Evolutionary conservation across 1,140 invertebrate genomes (phyloP).

Genomic region (Aculops lycopersici): DNA sequence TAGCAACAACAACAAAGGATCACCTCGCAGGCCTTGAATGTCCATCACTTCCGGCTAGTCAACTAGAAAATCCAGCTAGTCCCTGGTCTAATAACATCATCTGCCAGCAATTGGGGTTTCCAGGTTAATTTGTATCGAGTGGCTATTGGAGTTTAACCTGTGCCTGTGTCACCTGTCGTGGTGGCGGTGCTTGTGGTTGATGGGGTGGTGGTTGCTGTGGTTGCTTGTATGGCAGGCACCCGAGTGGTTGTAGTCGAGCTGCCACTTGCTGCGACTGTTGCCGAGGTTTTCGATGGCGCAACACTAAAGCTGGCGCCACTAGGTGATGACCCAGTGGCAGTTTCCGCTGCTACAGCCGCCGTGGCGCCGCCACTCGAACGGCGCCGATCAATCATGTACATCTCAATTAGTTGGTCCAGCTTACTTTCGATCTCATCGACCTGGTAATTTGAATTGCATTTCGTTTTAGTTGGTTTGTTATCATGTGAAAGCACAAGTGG

Average conservation of each 20-base stretch:
- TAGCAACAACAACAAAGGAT: too few species aligned
- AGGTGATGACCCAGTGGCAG: background rate
- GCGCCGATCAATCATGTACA: constrained; percentile 60
- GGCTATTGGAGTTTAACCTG: background rate
- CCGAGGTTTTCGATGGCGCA: background rate
- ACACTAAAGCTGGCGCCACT: background rate
- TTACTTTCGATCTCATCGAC: constrained; percentile 74
- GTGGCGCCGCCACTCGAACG: background rate
- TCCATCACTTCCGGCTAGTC: too few species aligned
- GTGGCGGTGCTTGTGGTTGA: background rate
- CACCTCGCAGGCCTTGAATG: too few species aligned
- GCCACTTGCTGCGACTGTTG: background rate
- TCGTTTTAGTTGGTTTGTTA: constrained; percentile 2
- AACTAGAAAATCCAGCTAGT: too few species aligned
- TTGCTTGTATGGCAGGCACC: background rate
- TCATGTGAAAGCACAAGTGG: background rate
- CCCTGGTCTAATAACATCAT: too few species aligned
- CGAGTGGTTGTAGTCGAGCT: background rate
- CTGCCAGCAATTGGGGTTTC: too few species aligned
- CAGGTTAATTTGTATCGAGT: too few species aligned
- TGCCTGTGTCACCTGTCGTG: background rate
- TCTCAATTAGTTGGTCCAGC: constrained; percentile 60
- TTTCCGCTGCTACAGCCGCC: background rate
- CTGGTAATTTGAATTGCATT: constrained; percentile 19
- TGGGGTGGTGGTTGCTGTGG: too few species aligned